Evolutionary conservation across 2,113 vertebrate genomes (phyloP).

Genomic region (Ictalurus punctatus): DNA sequence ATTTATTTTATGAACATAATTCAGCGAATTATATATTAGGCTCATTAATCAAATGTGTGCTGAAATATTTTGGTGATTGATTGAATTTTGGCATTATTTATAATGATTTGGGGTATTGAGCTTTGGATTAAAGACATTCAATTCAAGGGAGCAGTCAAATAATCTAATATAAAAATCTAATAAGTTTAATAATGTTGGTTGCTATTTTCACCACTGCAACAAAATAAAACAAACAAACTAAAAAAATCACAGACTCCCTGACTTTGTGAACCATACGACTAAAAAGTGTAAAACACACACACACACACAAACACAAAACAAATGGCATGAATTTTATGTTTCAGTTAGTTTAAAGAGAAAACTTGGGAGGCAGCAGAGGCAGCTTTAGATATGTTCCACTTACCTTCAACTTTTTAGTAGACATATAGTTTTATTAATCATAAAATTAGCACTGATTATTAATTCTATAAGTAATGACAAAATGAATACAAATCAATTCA

Average conservation of each 20-base stretch:
- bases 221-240: background rate
- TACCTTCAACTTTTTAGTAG: background rate
- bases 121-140: background rate
- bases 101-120: background rate
- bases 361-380: background rate
- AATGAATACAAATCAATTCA: background rate
- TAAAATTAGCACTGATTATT: background rate
- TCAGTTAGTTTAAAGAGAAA: background rate
- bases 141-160: background rate
- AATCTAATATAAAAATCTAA: background rate
- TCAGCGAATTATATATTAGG: background rate
- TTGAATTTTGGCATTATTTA: background rate
- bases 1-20: constrained; percentile 4
- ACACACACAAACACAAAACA: no score
- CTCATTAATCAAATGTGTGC: background rate
- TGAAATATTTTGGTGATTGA: background rate
- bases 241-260: background rate
- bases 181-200: background rate
- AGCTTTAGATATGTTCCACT: background rate
- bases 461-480: background rate
- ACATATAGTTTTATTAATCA: background rate
- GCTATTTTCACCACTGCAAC: background rate
- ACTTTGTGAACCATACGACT: background rate
- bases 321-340: background rate
- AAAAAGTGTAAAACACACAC: background rate